Percentiles rank a stretch among this genome's conserved stretches.
Evolutionary conservation across 2,888 invertebrate species (phyloP).

Genomic region (Watsonalla binaria): DNA sequence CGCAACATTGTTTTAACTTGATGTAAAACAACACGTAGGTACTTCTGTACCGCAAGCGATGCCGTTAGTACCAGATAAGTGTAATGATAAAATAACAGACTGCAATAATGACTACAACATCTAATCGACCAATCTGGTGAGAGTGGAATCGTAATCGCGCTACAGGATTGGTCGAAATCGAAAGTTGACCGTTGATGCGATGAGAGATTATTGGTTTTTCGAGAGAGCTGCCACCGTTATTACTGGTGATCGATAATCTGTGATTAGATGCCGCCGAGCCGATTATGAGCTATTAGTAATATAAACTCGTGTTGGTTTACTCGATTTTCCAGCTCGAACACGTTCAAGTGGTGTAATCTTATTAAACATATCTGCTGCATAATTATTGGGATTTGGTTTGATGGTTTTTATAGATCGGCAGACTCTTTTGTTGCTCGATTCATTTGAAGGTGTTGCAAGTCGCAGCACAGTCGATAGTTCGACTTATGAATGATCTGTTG

Average conservation of each 20-base stretch:
- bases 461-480: no score
- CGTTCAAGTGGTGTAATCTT: background rate
- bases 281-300: conserved; percentile 12
- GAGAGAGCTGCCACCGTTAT: conserved; percentile 17
- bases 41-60: background rate
- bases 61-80: background rate
- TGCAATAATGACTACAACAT: background rate
- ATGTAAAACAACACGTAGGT: background rate
- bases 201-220: conserved; percentile 38
- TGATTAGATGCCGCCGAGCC: conserved; percentile 32
- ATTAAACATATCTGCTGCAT: background rate
- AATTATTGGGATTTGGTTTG: background rate
- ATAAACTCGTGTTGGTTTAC: background rate
- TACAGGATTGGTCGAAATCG: conserved; percentile 45
- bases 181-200: conserved; percentile 38
- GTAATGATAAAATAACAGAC: background rate
- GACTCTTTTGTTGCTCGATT: no score
- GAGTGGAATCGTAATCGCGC: conserved; percentile 25
- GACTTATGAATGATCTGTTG: no score
- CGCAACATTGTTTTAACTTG: no score
- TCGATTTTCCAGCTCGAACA: conserved; percentile 9
- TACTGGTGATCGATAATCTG: conserved; percentile 12
- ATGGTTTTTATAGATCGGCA: no score
- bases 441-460: no score
- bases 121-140: conserved; percentile 16